These are phyloP conservation scores for Naso thynnoides DNA, from an alignment of 2,797 vertebrate genomes.

Conservation along the genomic window DNA sequence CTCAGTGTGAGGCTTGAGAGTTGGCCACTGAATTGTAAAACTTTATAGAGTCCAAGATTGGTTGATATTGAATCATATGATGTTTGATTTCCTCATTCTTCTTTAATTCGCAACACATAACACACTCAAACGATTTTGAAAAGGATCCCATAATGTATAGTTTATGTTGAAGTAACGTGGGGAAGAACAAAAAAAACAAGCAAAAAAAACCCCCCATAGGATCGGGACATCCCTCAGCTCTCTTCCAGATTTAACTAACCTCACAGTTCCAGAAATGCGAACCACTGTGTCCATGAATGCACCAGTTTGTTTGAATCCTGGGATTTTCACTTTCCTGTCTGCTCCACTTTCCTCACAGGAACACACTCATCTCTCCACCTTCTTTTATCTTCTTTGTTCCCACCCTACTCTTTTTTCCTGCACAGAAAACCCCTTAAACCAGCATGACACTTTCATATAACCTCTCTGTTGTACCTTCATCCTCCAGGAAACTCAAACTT, in stretches of 20 bases:
- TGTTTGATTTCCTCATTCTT: no score
- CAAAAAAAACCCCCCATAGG: no score
- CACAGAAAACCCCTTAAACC: neutral
- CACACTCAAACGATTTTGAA: neutral
- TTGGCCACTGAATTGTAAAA: no score
- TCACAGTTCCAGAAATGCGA: conserved; percentile 24
- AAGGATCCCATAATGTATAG: neutral
- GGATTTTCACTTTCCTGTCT: neutral
- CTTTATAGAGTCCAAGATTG: no score
- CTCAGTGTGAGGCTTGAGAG: no score
- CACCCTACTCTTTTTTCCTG: conserved; percentile 1
- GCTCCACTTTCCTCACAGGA: conserved; percentile 12
- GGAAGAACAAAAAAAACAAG: no score
- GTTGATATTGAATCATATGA: no score
- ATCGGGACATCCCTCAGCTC: conserved; percentile 50
- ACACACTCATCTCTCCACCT: conserved; percentile 5
- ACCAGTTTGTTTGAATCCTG: conserved; percentile 22
- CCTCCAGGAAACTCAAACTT: conserved; percentile 19
- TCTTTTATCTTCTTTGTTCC: neutral
- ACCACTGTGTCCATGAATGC: neutral
- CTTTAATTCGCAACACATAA: no score
- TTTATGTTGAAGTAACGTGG: no score
- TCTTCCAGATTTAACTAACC: conserved; percentile 47
- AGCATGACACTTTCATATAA: conserved; percentile 38
- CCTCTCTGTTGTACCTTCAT: neutral